Percentiles rank a stretch among this genome's conserved stretches.
phyloP scores from a whole-genome alignment of 2,888 invertebrate genomes.

The Epinotia ramella region DNA sequence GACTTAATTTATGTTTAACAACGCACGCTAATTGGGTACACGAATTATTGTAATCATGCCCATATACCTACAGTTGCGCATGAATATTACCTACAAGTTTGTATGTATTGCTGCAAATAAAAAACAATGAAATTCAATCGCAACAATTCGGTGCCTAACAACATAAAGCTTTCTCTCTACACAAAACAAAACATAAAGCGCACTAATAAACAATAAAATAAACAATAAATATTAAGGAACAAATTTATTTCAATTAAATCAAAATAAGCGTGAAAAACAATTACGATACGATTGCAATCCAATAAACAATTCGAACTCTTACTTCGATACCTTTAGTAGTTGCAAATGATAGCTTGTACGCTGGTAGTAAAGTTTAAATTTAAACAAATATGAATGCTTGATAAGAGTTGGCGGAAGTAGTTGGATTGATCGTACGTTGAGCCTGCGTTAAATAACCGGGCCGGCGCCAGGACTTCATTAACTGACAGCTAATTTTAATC shows the following conservation, averaged over 20 bases:
- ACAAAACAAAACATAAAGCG: slow-evolving; percentile 36
- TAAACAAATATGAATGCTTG: background rate
- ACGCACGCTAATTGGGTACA: too few species aligned
- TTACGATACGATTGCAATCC: slow-evolving; percentile 64
- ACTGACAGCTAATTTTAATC: slow-evolving; percentile 81
- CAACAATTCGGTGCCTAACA: slow-evolving; percentile 28
- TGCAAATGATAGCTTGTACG: background rate
- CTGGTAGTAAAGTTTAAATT: slow-evolving; percentile 6
- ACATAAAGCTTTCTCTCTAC: slow-evolving; percentile 32
- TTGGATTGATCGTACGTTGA: slow-evolving; percentile 26
- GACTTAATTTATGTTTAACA: too few species aligned
- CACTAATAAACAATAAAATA: slow-evolving; percentile 59
- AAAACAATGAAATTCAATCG: background rate
- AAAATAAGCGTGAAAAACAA: slow-evolving; percentile 83
- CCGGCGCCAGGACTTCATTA: slow-evolving; percentile 64
- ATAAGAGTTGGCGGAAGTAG: slow-evolving; percentile 18
- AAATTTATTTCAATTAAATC: slow-evolving; percentile 79
- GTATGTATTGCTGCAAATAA: too few species aligned
- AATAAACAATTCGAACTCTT: slow-evolving; percentile 57
- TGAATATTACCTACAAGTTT: background rate
- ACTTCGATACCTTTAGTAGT: background rate
- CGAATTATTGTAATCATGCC: too few species aligned
- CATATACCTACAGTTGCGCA: background rate
- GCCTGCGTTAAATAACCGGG: slow-evolving; percentile 64
- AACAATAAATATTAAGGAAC: slow-evolving; percentile 72